Base-by-base conservation (phyloP, 2,888 invertebrate species). In the Digitonthophagus gazella region DNA sequence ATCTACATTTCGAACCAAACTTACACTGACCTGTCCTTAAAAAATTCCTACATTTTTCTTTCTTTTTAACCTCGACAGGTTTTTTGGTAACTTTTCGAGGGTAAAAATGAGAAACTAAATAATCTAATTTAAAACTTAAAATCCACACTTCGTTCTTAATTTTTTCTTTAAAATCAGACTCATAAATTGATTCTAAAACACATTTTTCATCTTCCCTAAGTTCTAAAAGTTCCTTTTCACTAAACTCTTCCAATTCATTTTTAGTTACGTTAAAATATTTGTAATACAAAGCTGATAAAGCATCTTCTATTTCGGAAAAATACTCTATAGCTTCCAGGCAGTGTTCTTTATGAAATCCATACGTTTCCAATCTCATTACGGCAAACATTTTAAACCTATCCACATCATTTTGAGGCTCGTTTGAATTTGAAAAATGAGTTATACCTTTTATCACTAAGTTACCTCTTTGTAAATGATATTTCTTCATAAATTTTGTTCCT, bases 111-210 rank as follows among this genome's bases (percentile, higher is more conserved):
- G 80, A 77, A 58, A 90, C 82, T 74, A 93, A 79, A 79, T 91
- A 91, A 75, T 91, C 87, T 69, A 92, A 81, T 76, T 89, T 86
- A 68, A 93, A 82, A 76, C 86, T 88, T 0, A 93, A 82, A 71
- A 84, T 87, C 93, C 93, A 94, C 15, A 93, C 86, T 44, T 80
- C 76, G 81, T 92, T 88, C 67, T 85, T 84, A 67, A 92, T 90
- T 78, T 90, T 91, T 71, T 90, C 89, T 75, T 84, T 85, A 79
- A 91, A 93, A 22, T 85, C 85, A 22, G 85, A 83, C 70, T 91
- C 93, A 76, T 93, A 94, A 72, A 93, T 93, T 14, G 93, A 92
- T 81, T 91, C 88, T 28, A 94, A 81, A 0, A 91, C 91, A 72
- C 89, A 88, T 80, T 89, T 89, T 77, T 94, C 93, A 68, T 93